Conservation (phyloP, 2,113 vertebrate species). For the Saimiri boliviensis region DNA sequence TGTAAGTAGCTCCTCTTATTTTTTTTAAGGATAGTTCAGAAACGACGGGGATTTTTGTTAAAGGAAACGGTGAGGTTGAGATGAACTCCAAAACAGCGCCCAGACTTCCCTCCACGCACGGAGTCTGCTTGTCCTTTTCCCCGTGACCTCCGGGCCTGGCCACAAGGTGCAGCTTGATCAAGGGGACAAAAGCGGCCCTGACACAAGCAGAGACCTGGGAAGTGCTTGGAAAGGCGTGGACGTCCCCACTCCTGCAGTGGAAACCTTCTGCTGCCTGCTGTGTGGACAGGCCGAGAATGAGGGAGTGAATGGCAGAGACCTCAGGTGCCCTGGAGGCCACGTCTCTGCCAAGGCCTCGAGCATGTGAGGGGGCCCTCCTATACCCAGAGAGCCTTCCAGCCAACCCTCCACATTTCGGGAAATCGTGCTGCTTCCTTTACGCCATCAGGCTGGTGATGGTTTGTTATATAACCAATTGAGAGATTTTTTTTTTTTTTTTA, state of each 20-base stretch:
- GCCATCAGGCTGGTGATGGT: too few relatives aligned
- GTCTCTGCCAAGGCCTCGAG: not conserved
- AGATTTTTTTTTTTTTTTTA: not conserved
- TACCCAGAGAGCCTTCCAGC: not conserved
- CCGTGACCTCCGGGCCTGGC: not conserved
- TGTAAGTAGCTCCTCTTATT: not conserved
- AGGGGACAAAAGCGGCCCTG: not conserved
- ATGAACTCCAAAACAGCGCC: too few relatives aligned
- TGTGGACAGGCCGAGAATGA: not conserved
- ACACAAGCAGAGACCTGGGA: not conserved
- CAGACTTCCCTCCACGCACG: not conserved
- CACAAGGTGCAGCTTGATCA: not conserved
- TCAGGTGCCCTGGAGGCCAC: not conserved
- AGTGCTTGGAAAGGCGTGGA: not conserved
- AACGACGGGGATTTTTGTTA: not conserved
- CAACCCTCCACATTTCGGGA: not conserved
- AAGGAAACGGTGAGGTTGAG: not conserved
- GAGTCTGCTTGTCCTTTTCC: not conserved
- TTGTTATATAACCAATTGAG: not conserved
- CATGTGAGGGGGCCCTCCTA: not conserved
- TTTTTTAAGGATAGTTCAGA: not conserved
- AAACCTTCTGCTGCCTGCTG: not conserved
- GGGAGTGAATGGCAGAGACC: not conserved
- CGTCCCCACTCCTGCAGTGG: not conserved
- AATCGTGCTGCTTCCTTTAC: too few relatives aligned